Conservation (phyloP, 30 jellyfish, hydroid and myxozoan genomes). For the Chrysaora quinquecirrha region DNA sequence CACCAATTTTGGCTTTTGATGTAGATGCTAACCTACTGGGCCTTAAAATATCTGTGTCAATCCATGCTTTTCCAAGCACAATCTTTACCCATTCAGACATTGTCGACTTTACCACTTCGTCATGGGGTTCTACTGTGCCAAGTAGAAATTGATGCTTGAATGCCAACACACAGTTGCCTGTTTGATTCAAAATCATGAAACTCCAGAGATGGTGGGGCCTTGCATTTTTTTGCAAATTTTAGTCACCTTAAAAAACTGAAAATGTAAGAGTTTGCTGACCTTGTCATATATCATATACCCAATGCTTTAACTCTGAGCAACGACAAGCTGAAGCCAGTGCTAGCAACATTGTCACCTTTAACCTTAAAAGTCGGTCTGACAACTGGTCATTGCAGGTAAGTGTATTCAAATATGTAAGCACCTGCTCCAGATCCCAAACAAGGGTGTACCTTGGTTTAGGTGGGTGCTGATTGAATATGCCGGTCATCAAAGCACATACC, state of each 20-base stretch:
- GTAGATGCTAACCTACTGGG: constrained; percentile 36
- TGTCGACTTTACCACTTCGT: constrained; percentile 5
- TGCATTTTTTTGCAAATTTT: neutral
- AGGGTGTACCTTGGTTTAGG: neutral
- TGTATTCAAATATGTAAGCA: neutral
- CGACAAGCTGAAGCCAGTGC: neutral
- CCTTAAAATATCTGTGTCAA: neutral
- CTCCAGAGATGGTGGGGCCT: neutral
- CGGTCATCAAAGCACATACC: neutral
- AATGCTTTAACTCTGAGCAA: neutral
- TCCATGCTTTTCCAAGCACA: constrained; percentile 9
- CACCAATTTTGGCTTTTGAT: constrained; percentile 18
- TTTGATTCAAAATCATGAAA: neutral
- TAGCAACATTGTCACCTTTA: neutral
- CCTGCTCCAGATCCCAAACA: neutral
- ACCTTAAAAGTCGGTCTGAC: neutral
- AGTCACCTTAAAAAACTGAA: neutral
- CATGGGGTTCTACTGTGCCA: constrained; percentile 7
- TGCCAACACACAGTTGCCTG: neutral
- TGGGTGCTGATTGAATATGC: neutral
- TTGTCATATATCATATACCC: neutral
- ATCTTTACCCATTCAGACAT: constrained; percentile 31
- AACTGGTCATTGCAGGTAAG: neutral
- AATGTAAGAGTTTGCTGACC: neutral
- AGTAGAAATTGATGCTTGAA: constrained; percentile 12